Percentiles rank a stretch among this genome's conserved stretches.
Conservation (phyloP, 2,113 vertebrate species). For the Falco punctatus region DNA sequence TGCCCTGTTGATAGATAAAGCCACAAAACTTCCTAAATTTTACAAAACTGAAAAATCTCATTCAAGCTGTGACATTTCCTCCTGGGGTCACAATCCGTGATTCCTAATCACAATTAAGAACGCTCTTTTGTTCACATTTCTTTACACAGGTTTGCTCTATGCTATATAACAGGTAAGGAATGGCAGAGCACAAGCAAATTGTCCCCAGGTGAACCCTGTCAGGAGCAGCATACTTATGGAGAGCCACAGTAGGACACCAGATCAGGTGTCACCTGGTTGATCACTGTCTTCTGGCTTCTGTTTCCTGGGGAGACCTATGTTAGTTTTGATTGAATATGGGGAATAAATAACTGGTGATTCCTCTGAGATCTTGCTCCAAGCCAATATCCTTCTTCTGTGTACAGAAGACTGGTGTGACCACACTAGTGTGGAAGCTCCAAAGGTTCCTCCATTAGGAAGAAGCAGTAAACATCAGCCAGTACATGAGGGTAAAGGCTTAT, state of each 20-base stretch:
- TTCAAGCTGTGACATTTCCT: background rate
- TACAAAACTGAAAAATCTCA: background rate
- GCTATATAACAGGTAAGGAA: background rate
- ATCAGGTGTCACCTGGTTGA: background rate
- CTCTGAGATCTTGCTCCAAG: background rate
- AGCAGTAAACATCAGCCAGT: background rate
- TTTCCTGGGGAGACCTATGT: background rate
- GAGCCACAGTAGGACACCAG: background rate
- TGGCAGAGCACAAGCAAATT: background rate
- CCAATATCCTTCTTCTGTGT: background rate
- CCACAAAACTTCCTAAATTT: background rate
- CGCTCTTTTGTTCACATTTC: background rate
- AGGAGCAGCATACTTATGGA: background rate
- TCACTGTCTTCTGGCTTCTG: background rate
- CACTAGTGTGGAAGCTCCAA: background rate
- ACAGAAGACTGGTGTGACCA: background rate
- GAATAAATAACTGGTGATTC: background rate
- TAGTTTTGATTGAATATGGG: background rate
- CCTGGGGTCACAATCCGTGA: fast-evolving
- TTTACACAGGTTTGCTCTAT: background rate
- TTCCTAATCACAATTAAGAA: background rate
- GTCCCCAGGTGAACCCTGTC: background rate
- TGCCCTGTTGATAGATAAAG: background rate
- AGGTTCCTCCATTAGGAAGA: background rate
- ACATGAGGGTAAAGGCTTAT: background rate